Conservation (phyloP, 2,797 vertebrate genomes). For the Argyrosomus regius region DNA sequence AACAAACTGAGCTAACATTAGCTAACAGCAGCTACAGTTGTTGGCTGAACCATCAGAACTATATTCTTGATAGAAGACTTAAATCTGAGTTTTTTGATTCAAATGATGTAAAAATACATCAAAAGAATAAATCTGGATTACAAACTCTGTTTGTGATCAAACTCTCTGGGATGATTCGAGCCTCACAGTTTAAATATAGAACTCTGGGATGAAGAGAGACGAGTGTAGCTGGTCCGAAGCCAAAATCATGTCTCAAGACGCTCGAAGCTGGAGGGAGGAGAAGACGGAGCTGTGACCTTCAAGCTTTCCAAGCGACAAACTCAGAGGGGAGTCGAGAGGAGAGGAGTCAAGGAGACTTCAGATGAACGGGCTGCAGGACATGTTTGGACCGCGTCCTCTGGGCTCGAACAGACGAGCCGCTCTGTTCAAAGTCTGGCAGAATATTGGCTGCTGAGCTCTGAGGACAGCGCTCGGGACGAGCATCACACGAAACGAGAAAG, state of each 20-base stretch:
- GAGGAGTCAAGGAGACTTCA: slow-evolving; percentile 35
- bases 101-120: too few species aligned
- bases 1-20: too few species aligned
- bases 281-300: slow-evolving; percentile 42
- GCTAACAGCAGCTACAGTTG: too few species aligned
- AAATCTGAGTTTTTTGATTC: too few species aligned
- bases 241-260: slow-evolving; percentile 46
- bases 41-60: too few species aligned
- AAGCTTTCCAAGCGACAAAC: slow-evolving; percentile 34
- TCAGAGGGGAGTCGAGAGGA: slow-evolving; percentile 30
- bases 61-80: too few species aligned
- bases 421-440: slow-evolving; percentile 39
- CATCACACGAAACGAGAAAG: slow-evolving; percentile 1
- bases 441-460: slow-evolving; percentile 1
- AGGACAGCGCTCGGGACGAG: slow-evolving; percentile 5
- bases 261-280: slow-evolving; percentile 5
- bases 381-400: slow-evolving; percentile 42
- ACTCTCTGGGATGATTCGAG: not conserved
- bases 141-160: not conserved
- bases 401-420: slow-evolving; percentile 12
- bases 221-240: slow-evolving; percentile 29
- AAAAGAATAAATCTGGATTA: not conserved
- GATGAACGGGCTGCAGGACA: slow-evolving; percentile 4
- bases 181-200: slow-evolving; percentile 49
- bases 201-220: slow-evolving; percentile 18